These are phyloP conservation scores for Phyllotis vaccarum DNA, from an alignment of 2,797 vertebrate genomes.

Conservation along the genomic window DNA sequence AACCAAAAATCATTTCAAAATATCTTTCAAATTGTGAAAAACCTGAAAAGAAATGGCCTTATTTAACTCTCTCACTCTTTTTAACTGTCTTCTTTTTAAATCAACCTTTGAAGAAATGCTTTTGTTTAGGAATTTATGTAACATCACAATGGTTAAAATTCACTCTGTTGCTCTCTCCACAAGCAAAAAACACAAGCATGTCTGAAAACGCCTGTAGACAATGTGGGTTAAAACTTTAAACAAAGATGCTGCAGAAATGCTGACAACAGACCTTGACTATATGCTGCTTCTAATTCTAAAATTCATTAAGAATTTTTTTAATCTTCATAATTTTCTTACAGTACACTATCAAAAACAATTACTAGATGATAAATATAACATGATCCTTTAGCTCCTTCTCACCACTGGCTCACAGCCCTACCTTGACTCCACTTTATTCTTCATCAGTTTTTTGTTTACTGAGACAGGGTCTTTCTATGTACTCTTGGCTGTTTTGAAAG, in stretches of 20 bases:
- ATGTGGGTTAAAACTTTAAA: neutral
- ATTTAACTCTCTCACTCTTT: neutral
- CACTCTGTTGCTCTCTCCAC: neutral
- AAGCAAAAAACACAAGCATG: neutral
- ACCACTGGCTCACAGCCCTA: neutral
- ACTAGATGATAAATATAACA: conserved; percentile 3
- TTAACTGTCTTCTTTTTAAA: neutral
- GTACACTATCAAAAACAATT: conserved; percentile 5
- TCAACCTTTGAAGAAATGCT: neutral
- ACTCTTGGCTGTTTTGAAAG: neutral
- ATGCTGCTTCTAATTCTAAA: conserved; percentile 40
- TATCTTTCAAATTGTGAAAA: conserved; percentile 65
- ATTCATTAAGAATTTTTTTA: neutral
- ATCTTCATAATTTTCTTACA: conserved; percentile 8
- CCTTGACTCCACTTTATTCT: neutral
- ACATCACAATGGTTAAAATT: neutral
- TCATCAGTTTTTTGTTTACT: neutral
- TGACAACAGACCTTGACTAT: neutral
- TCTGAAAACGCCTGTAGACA: neutral
- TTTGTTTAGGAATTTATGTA: neutral
- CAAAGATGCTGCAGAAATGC: neutral
- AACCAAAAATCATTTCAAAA: conserved; percentile 27
- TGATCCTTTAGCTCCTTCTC: neutral
- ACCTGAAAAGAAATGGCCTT: neutral
- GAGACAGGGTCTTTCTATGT: neutral